Percentiles rank a stretch among this genome's conserved stretches.
These are phyloP conservation scores for Melospiza melodia DNA, from an alignment of 2,113 vertebrate genomes.

Conservation along the genomic window DNA sequence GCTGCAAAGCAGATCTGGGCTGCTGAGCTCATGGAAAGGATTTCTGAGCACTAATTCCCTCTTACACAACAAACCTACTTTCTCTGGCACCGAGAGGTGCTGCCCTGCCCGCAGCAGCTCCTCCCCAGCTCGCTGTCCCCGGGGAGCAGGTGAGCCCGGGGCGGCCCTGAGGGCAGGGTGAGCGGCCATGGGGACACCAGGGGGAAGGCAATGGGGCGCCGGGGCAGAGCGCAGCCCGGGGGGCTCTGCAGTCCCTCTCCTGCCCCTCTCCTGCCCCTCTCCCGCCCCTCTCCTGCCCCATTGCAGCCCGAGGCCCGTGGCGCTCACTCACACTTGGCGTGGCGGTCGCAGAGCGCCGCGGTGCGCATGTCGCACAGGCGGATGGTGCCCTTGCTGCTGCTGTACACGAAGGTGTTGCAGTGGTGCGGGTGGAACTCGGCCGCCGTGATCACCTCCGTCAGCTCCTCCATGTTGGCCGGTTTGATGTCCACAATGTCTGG, in stretches of 20 bases:
- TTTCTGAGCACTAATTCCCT: constrained; percentile 25
- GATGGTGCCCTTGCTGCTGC: constrained; percentile 97
- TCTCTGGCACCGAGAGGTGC: background rate
- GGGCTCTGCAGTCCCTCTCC: too few relatives aligned
- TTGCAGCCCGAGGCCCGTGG: rapidly evolving
- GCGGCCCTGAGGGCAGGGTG: background rate
- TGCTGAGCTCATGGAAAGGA: constrained; percentile 11
- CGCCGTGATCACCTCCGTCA: constrained; percentile 94
- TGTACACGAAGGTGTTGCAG: constrained; percentile 96
- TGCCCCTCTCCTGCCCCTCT: too few relatives aligned
- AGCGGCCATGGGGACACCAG: rapidly evolving
- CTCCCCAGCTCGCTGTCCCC: rapidly evolving
- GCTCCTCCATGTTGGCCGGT: constrained; percentile 95
- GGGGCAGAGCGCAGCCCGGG: background rate
- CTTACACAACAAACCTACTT: constrained; percentile 18
- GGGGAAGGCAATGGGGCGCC: rapidly evolving
- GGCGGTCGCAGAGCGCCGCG: constrained; percentile 89
- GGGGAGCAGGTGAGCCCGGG: rapidly evolving
- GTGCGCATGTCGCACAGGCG: constrained; percentile 95
- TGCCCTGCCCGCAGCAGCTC: background rate
- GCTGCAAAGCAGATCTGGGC: constrained; percentile 14
- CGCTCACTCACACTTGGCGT: constrained; percentile 89
- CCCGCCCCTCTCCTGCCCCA: too few relatives aligned
- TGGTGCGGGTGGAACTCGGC: constrained; percentile 94
- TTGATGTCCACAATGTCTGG: constrained; percentile 97